Evolutionary conservation across 2,113 vertebrate genomes (phyloP), one percentile per base, ranked within the genome.

Genomic region (Rafetus swinhoei): DNA sequence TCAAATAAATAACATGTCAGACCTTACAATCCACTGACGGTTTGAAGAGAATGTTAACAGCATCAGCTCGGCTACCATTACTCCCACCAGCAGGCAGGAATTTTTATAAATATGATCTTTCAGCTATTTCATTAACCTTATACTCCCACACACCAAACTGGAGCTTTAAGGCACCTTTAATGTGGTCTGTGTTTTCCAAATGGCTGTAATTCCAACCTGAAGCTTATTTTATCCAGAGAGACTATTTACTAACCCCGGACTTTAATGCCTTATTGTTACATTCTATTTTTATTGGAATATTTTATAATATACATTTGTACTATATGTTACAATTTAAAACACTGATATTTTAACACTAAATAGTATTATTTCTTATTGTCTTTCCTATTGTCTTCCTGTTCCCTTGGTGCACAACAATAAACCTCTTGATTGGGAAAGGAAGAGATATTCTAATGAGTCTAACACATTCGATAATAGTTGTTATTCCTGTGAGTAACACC

Each of bases 1-100:
- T 98, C 96, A 97, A 97, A 97, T 96, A 97, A 97, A 97, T 97
- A 97, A 85, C 65, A 2, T 95, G 92, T 96, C 95, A 95, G 93
- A 92, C 86, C 89, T 88, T 90, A 81, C 77, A 96, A 92, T 89
- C 87, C 74, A 90, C 85, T 93, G 83, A 86, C 89, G 96, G 45
- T 56, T 91, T 91, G 88, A 25, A 84, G 87, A 93, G 83, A 97
- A 95, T 92, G 85, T 87, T 97, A 97, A 93, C 81, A 93, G 65
- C 50, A 82, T 84, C 92, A 88, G 91, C 72, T 87, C 81, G 57
- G 79, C 84, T 93, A 92, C 86, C 77, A 85, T 91, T 95, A 77
- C 82, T 96, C 95, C 82, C 82, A 90, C 12, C 57, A 94, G 76
- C 54, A 95, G 87, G 87, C 84, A 96, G 87, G 92, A 92, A 97